Conservation (phyloP, 1,140 invertebrate genomes). For the Danaus plexippus region DNA sequence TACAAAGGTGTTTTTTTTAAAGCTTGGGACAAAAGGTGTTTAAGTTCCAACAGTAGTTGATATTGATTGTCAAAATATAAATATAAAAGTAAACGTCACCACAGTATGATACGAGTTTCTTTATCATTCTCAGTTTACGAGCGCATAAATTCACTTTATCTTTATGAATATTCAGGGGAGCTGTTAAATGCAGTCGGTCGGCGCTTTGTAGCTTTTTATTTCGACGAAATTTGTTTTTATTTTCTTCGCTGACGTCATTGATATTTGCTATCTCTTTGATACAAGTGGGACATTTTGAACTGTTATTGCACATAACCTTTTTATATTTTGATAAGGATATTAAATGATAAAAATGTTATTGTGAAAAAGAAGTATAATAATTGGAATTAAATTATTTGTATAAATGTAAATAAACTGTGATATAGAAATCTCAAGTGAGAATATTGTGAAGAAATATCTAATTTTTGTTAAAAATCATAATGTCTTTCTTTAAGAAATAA, state of each 20-base stretch:
- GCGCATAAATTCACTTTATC: constrained; percentile 44
- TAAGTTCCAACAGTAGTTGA: no score
- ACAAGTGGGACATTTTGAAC: no score
- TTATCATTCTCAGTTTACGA: constrained; percentile 34
- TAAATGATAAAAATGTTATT: constrained; percentile 1
- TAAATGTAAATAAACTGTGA: no score
- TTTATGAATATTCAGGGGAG: constrained; percentile 43
- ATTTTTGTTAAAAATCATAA: no score
- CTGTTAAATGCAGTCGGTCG: constrained; percentile 29
- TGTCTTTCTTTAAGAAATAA: neutral
- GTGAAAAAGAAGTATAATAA: neutral
- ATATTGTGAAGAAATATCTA: no score
- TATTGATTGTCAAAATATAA: no score
- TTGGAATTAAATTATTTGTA: no score
- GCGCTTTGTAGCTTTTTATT: constrained; percentile 19
- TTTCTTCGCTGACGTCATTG: constrained; percentile 13
- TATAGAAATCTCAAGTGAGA: no score
- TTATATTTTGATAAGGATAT: constrained; percentile 1
- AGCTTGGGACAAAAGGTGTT: no score
- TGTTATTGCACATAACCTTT: neutral
- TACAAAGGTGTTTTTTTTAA: no score
- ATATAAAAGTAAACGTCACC: constrained; percentile 4
- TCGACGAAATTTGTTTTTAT: constrained; percentile 15
- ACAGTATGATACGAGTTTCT: constrained; percentile 32
- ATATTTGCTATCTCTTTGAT: neutral